phyloP scores from a whole-genome alignment of 1,140 invertebrate species.

The Mesaphorura yosii region DNA sequence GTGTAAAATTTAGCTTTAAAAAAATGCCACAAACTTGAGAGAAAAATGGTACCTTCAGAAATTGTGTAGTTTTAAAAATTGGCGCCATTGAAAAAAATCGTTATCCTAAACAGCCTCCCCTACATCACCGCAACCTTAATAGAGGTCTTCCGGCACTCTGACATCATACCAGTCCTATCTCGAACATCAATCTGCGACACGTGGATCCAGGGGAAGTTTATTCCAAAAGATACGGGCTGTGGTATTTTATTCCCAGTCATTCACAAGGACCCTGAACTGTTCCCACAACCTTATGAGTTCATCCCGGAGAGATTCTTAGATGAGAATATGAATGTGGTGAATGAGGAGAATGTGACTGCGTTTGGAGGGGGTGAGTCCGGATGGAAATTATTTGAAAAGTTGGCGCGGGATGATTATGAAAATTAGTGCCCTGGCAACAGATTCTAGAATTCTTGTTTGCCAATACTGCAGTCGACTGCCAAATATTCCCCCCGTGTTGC shows the following conservation, averaged over 20 bases:
- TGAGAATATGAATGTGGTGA: slow-evolving; percentile 8
- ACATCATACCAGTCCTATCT: slow-evolving; percentile 1
- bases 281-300: slow-evolving; percentile 38
- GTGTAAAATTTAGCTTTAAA: no score
- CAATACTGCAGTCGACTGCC: neutral
- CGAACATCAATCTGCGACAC: neutral
- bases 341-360: slow-evolving; percentile 2
- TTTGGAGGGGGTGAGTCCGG: slow-evolving; percentile 10
- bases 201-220: neutral
- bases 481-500: neutral
- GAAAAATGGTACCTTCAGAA: no score
- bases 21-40: no score
- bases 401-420: no score
- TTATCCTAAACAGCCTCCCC: slow-evolving; percentile 4
- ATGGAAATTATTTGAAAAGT: no score
- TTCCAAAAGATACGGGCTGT: slow-evolving; percentile 1
- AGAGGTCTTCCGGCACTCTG: slow-evolving; percentile 3
- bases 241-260: slow-evolving; percentile 27
- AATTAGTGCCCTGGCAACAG: no score
- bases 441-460: neutral
- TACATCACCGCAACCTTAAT: slow-evolving; percentile 7
- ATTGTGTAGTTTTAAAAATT: neutral
- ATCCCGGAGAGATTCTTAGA: slow-evolving; percentile 40
- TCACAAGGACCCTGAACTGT: slow-evolving; percentile 37
- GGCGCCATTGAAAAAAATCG: neutral